Evolutionary conservation across 2,888 invertebrate genomes (phyloP), one percentile per base, ranked within the genome.

Genomic region (Sympetrum striolatum): DNA sequence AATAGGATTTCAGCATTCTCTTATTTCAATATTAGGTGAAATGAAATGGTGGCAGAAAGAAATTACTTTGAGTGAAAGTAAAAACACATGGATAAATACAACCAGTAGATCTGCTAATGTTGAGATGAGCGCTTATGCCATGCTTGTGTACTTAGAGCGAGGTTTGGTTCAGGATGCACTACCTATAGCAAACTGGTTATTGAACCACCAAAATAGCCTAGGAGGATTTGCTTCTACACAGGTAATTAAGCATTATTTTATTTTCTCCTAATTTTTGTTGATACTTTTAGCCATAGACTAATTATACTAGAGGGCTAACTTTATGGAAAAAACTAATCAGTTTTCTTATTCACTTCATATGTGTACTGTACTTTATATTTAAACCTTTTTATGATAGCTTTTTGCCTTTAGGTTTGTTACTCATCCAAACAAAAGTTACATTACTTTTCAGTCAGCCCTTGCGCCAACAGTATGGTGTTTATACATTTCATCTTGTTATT

Each of bases 51-150:
- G 98, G 98, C 96, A 96, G 80, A 96, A 97, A 91, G 96, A 95
- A 0, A 94, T 94, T 15, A 93, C 94, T 0, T 93, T 94, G 80
- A 93, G 93, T 18, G 96, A 96, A 91, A 94, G 95, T 81, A 95
- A 95, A 90, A 96, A 96, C 93, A 96, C 96, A 0, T 96, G 96
- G 96, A 94, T 94, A 91, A 91, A 92, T 15, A 93, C 94, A 73
- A 94, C 96, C 91, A 96, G 97, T 0, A 95, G 96, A 91, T 96
- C 97, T 0, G 95, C 97, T 0, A 96, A 97, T 92, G 96, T 99
- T 6, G 98, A 98, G 93, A 97, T 98, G 92, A 98, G 99, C 0
- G 96, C 98, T 0, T 99, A 99, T 94, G 97, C 96, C 0, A 94
- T 99, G 91, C 94, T 98, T 90, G 96, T 97, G 0, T 96, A 95